Conservation (phyloP, 2,888 invertebrate genomes). For the Autographa pulchrina region DNA sequence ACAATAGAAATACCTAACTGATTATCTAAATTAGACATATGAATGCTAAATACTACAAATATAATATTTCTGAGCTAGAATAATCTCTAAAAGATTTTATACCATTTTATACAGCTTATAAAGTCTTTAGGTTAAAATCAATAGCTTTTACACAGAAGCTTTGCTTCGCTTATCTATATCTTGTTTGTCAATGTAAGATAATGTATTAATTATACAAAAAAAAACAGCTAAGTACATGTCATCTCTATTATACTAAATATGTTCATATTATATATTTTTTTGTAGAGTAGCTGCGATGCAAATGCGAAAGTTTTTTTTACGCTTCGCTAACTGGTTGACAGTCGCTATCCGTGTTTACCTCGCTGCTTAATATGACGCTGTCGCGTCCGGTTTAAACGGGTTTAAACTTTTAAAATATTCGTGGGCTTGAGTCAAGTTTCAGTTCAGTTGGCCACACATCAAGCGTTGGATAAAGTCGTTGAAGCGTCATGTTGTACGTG, state of each 20-base stretch:
- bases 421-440: conserved; percentile 5
- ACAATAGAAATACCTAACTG: background rate
- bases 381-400: conserved; percentile 7
- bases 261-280: background rate
- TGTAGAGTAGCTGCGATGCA: background rate
- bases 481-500: conserved; percentile 3
- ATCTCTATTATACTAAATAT: background rate
- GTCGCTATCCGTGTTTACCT: conserved; percentile 6
- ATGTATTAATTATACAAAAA: background rate
- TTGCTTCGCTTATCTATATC: background rate
- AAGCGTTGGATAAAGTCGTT: conserved; percentile 2
- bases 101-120: background rate
- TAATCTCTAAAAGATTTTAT: background rate
- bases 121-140: background rate
- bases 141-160: background rate
- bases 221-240: background rate
- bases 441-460: conserved; percentile 7
- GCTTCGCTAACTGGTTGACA: conserved; percentile 6
- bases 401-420: conserved; percentile 7
- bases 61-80: background rate
- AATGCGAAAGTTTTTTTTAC: conserved; percentile 7
- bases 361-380: conserved; percentile 8
- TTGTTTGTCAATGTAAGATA: background rate
- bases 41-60: background rate
- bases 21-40: background rate